These are phyloP conservation scores for Ptiloglossa arizonensis DNA, from an alignment of 1,140 invertebrate genomes.

Conservation along the genomic window DNA sequence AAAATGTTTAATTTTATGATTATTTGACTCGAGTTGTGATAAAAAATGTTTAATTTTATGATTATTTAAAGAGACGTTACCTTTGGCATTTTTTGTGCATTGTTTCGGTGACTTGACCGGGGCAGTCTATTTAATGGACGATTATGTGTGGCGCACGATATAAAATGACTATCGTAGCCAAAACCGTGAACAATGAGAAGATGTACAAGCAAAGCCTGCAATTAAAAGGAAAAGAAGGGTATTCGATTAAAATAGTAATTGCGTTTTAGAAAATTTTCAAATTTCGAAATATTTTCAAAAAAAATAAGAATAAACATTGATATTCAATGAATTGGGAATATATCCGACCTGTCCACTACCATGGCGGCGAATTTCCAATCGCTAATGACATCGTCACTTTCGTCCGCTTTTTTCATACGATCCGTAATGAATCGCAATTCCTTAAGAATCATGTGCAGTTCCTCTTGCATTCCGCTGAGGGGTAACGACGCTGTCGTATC, in stretches of 20 bases:
- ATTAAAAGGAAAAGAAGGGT: slow-evolving; percentile 40
- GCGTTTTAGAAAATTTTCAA: not conserved
- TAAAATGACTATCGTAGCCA: slow-evolving; percentile 96
- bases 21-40: no score
- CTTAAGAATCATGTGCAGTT: slow-evolving; percentile 92
- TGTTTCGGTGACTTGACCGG: slow-evolving; percentile 70
- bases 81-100: slow-evolving; percentile 64
- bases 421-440: slow-evolving; percentile 97
- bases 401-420: slow-evolving; percentile 94
- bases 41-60: not conserved
- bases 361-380: slow-evolving; percentile 99
- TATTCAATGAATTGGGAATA: no score
- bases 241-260: not conserved
- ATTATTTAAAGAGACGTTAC: slow-evolving; percentile 38
- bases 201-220: slow-evolving; percentile 96
- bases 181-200: slow-evolving; percentile 97
- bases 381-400: slow-evolving; percentile 94
- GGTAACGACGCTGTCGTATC: slow-evolving; percentile 82
- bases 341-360: slow-evolving; percentile 94
- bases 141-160: slow-evolving; percentile 97
- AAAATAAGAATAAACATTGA: no score
- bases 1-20: no score
- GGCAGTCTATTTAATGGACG: slow-evolving; percentile 89
- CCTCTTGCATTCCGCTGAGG: slow-evolving; percentile 83
- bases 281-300: slow-evolving; percentile 1